These are phyloP conservation scores for Drosophila pegasa DNA, from an alignment of 2,888 invertebrate species.

Conservation along the genomic window DNA sequence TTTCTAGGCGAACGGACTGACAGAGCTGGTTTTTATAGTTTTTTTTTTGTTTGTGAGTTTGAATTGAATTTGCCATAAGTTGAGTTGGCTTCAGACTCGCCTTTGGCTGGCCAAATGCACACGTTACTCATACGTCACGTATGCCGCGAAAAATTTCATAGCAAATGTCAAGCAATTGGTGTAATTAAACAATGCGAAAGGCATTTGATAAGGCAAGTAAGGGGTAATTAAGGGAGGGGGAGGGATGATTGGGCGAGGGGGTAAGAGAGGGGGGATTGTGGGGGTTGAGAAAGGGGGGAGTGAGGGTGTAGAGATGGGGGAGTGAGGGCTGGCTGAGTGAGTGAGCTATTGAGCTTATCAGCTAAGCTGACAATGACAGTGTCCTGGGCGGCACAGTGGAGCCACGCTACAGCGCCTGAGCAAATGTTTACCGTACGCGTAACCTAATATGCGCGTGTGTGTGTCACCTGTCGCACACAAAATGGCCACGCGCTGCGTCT, in stretches of 20 bases:
- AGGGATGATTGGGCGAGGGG: too few relatives aligned
- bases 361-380: slow-evolving; percentile 53
- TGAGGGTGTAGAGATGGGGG: slow-evolving; percentile 44
- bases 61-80: slow-evolving; percentile 16
- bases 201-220: slow-evolving; percentile 71
- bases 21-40: slow-evolving; percentile 12
- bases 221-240: slow-evolving; percentile 58
- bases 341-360: slow-evolving; percentile 52
- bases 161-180: slow-evolving; percentile 53
- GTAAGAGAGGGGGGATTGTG: background rate
- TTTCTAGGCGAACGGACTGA: slow-evolving; percentile 63
- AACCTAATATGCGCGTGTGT: slow-evolving; percentile 69
- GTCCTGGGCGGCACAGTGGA: slow-evolving; percentile 9
- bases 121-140: slow-evolving; percentile 54
- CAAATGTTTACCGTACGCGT: slow-evolving; percentile 74
- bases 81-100: slow-evolving; percentile 17
- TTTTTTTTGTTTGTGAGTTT: slow-evolving; percentile 1
- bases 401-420: slow-evolving; percentile 24
- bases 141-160: slow-evolving; percentile 33
- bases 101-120: slow-evolving; percentile 21
- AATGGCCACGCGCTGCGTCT: slow-evolving; percentile 63
- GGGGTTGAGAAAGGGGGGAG: slow-evolving; percentile 42
- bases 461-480: slow-evolving; percentile 35
- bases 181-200: slow-evolving; percentile 62
- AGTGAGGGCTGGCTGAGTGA: background rate